Base-by-base conservation (phyloP, 2,113 vertebrate species). In the Condylura cristata region DNA sequence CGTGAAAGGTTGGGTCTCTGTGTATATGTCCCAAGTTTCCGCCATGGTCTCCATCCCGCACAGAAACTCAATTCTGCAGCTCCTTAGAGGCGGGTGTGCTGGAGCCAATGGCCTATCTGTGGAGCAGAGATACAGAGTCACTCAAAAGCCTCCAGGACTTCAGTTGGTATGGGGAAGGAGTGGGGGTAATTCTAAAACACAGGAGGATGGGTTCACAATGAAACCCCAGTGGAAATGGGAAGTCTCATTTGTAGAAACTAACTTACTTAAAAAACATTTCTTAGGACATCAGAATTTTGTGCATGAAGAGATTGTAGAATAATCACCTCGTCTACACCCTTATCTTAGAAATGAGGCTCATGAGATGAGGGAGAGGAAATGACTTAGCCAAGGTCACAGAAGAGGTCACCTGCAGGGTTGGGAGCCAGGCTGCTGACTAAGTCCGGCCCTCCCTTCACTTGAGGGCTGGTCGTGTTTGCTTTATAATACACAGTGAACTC, bases 1-100 rank as follows among this genome's bases (percentile, higher is more conserved):
- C 90, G 92, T 96, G 96, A 94, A 96, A 71, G 32, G 70, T 37
- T 83, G 68, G 30, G 37, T 12, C 0, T 10, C 56, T n/a, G 6
- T 26, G 2, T n/a, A 4, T 20, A 46, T 0, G 6, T 56, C 24
- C 34, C 24, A 20, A 46, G 1, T 39, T 28, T 41, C 41, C 66
- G 56, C 24, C 78, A 8, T 6, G 26, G 20, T 80, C 51, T 76
- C 41, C 17, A 8, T 1, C 3, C 2, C 46, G 68, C 58, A 58
- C 7, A 58, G 48, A 90, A 18, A 17, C n/a, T 14, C 7, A 44
- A 41, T 24, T 56, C 80, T 76, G 44, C n/a, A 2, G 17, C 24
- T 46, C 8, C 18, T 26, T n/a, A 41, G 70, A 44, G 0, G 3
- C 3, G 6, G n/a, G 17, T 32, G 48, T 8, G 14, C 12, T 1